Evolutionary conservation across 2,797 vertebrate species (phyloP).

Genomic region (Miopithecus talapoin): DNA sequence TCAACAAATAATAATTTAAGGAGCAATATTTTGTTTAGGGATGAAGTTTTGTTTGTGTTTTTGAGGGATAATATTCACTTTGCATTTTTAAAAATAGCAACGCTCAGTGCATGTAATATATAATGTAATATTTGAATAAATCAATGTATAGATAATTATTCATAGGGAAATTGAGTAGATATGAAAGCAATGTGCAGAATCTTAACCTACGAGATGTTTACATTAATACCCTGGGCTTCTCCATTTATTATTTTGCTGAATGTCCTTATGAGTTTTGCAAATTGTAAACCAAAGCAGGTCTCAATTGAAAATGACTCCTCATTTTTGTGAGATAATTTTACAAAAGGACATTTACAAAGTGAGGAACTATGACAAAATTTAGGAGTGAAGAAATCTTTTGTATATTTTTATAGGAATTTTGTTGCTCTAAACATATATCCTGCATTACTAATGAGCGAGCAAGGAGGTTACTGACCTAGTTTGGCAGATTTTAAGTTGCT

Average conservation of each 20-base stretch:
- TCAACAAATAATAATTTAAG: not conserved
- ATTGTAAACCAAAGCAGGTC: not conserved
- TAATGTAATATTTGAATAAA: not conserved
- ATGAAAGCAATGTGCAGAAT: not conserved
- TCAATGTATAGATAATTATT: not conserved
- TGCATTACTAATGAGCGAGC: not conserved
- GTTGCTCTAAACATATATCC: not conserved
- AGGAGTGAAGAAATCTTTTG: not conserved
- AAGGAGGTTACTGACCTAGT: slow-evolving; percentile 52
- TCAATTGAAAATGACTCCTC: not conserved
- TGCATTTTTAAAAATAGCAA: not conserved
- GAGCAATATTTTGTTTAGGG: not conserved
- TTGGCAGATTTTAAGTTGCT: slow-evolving; percentile 42
- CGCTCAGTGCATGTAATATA: not conserved
- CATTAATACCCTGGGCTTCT: not conserved
- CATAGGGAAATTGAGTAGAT: not conserved
- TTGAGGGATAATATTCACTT: not conserved
- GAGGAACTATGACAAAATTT: not conserved
- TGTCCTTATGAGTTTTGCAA: not conserved
- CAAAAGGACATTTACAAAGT: not conserved
- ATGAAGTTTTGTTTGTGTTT: not conserved
- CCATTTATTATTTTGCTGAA: not conserved
- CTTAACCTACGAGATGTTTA: not conserved
- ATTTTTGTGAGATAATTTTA: not conserved
- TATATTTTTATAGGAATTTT: not conserved